Evolutionary conservation across 1,140 invertebrate genomes (phyloP).

Genomic region (Bicyclus anynana): DNA sequence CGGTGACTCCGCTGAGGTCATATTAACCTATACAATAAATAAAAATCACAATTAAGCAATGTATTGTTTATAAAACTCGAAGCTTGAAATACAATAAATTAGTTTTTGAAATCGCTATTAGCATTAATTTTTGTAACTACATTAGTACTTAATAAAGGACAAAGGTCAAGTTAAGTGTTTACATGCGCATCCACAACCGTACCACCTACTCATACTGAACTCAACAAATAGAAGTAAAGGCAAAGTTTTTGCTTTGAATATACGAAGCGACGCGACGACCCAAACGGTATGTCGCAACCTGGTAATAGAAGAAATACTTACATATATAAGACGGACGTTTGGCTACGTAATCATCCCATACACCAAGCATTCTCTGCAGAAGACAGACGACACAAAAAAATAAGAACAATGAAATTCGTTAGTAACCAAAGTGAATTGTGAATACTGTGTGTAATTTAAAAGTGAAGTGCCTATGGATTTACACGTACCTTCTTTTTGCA

Average conservation of each 20-base stretch:
- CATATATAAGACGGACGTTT: constrained; percentile 66
- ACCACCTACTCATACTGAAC: constrained; percentile 18
- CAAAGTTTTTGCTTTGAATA: constrained; percentile 30
- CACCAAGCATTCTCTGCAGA: constrained; percentile 46
- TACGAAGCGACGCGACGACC: constrained; percentile 36
- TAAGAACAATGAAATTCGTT: constrained; percentile 64
- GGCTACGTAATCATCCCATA: constrained; percentile 62
- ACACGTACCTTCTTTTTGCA: constrained; percentile 41
- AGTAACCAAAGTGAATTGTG: constrained; percentile 27
- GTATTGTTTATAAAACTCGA: no score
- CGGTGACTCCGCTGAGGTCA: no score
- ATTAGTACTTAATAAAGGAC: constrained; percentile 53
- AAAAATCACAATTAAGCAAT: no score
- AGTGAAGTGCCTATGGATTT: constrained; percentile 1
- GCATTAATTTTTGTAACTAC: constrained; percentile 57
- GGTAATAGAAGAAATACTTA: constrained; percentile 66
- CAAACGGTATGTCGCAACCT: constrained; percentile 55
- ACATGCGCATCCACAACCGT: constrained; percentile 30
- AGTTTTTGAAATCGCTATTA: constrained; percentile 51
- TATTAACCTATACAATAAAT: no score
- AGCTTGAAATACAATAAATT: no score
- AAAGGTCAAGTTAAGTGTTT: constrained; percentile 48
- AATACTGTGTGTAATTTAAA: not conserved
- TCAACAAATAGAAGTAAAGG: not conserved
- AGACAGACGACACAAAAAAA: constrained; percentile 40